Evolutionary conservation across 1,140 invertebrate species (phyloP).

Genomic region (Drosophila paulistorum): DNA sequence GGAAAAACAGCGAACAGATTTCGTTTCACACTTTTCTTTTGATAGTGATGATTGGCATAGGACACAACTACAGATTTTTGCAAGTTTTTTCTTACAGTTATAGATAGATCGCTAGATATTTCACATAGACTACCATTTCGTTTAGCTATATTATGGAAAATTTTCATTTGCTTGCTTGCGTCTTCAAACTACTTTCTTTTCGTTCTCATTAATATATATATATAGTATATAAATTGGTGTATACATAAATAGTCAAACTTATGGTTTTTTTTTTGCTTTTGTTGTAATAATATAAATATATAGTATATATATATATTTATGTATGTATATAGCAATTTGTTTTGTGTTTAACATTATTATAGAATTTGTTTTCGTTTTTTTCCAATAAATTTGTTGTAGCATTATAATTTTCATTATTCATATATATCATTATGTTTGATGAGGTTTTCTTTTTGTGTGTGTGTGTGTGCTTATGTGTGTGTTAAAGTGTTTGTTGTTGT

Average conservation of each 20-base stretch:
- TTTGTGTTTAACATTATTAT: conserved; percentile 73
- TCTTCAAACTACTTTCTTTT: conserved; percentile 36
- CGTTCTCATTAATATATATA: conserved; percentile 38
- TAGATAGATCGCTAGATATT: conserved; percentile 52
- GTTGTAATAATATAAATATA: conserved; percentile 70
- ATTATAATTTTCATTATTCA: conserved; percentile 61
- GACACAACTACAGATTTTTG: conserved; percentile 74
- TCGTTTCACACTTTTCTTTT: conserved; percentile 21
- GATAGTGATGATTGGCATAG: conserved; percentile 74
- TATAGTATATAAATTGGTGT: conserved; percentile 69
- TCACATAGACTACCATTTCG: conserved; percentile 56
- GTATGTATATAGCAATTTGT: conserved; percentile 64
- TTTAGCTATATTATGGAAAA: conserved; percentile 64
- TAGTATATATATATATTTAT: conserved; percentile 54
- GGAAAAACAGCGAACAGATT: conserved; percentile 42
- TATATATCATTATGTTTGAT: conserved; percentile 51
- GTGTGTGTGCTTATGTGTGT: conserved; percentile 65
- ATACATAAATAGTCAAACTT: conserved; percentile 77
- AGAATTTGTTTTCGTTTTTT: conserved; percentile 61
- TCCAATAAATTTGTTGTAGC: conserved; percentile 52
- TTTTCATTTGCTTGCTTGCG: conserved; percentile 29
- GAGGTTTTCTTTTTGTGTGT: conserved; percentile 36
- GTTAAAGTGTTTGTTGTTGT: conserved; percentile 59
- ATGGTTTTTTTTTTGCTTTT: conserved; percentile 48
- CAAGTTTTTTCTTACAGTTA: conserved; percentile 54